These are phyloP conservation scores for Crypturellus tataupa DNA, from an alignment of 2,797 vertebrate species.

Conservation along the genomic window DNA sequence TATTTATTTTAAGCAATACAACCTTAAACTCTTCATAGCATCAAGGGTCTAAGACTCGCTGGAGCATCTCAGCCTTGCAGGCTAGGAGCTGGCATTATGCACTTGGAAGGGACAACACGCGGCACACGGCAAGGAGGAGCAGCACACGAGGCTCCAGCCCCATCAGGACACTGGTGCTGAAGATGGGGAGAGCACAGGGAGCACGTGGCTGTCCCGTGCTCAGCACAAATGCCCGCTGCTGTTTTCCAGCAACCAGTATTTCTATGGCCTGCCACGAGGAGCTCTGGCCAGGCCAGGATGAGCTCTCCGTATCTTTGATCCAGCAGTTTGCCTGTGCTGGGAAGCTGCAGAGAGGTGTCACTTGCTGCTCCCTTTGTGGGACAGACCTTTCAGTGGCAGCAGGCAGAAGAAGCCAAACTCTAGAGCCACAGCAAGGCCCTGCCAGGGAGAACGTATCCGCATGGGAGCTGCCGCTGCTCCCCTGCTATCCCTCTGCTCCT, in stretches of 20 bases:
- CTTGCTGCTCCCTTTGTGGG: too few relatives aligned
- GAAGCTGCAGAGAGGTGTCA: neutral
- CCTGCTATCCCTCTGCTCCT: neutral
- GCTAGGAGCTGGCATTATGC: too few relatives aligned
- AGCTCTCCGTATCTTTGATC: neutral
- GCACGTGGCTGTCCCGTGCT: neutral
- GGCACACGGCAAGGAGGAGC: too few relatives aligned
- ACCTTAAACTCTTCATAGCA: too few relatives aligned
- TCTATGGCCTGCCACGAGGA: neutral
- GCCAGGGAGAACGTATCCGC: neutral
- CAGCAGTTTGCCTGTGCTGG: neutral
- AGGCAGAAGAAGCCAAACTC: neutral
- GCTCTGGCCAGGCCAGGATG: neutral
- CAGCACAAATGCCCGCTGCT: neutral
- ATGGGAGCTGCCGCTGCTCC: neutral
- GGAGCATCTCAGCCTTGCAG: too few relatives aligned
- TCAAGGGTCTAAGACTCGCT: too few relatives aligned
- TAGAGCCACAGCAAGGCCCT: neutral
- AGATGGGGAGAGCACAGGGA: too few relatives aligned
- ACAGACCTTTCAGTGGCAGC: neutral
- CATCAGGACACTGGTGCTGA: too few relatives aligned
- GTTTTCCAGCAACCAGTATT: neutral
- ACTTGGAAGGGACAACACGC: too few relatives aligned
- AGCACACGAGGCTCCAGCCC: too few relatives aligned
- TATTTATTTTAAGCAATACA: too few relatives aligned